Percentiles rank a stretch among this genome's conserved stretches.
Conservation (phyloP, 2,888 invertebrate species). For the Lochmaea crataegi region DNA sequence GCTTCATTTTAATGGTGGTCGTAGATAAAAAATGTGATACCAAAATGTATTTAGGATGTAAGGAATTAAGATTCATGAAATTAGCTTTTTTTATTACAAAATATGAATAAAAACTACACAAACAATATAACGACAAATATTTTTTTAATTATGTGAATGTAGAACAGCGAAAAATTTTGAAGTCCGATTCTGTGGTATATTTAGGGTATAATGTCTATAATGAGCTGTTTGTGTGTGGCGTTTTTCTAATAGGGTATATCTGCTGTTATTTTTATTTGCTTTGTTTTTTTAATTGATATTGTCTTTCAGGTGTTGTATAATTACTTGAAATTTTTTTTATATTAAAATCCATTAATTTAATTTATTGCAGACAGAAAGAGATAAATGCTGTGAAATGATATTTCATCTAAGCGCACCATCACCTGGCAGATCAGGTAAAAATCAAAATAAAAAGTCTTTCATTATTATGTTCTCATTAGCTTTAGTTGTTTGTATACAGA, state of each 20-base stretch:
- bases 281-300: conserved; percentile 36
- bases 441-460: neutral
- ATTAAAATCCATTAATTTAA: neutral
- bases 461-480: too few species aligned
- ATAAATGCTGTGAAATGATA: neutral
- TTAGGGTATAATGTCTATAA: conserved; percentile 21
- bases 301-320: conserved; percentile 28
- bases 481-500: too few species aligned
- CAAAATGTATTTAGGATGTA: too few species aligned
- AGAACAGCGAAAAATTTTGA: too few species aligned
- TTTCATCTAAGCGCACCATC: neutral
- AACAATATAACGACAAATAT: too few species aligned
- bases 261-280: conserved; percentile 28
- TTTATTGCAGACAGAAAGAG: neutral
- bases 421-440: neutral
- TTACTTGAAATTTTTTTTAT: conserved; percentile 11
- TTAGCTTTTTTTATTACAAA: too few species aligned
- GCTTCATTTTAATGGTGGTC: too few species aligned
- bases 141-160: too few species aligned
- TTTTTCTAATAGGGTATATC: conserved; percentile 26
- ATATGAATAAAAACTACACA: too few species aligned
- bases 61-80: too few species aligned
- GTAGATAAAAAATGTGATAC: too few species aligned
- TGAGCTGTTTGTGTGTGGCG: conserved; percentile 36
- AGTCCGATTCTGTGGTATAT: conserved; percentile 6